phyloP scores from a whole-genome alignment of 2,888 invertebrate species.

The Hyposoter dolosus region DNA sequence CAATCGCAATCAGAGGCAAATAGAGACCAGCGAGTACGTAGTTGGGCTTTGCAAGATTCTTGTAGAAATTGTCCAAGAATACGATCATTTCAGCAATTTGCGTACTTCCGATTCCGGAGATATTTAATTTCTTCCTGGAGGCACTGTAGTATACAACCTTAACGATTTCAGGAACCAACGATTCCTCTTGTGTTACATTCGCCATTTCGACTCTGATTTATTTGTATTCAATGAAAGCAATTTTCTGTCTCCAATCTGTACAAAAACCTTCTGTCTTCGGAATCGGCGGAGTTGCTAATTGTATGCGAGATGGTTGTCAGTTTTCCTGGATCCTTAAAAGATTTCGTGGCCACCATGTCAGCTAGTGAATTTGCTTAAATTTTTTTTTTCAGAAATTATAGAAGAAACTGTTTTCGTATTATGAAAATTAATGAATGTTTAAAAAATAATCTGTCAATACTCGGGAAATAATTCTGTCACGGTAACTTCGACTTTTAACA shows the following conservation, averaged over 20 bases:
- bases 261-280: neutral
- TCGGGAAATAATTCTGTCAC: no score
- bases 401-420: no score
- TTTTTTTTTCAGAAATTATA: no score
- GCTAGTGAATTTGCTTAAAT: no score
- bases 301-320: neutral
- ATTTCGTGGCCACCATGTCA: no score
- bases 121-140: neutral
- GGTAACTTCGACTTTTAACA: no score
- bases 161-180: neutral
- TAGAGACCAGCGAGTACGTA: conserved; percentile 87
- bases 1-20: conserved; percentile 88
- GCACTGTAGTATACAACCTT: neutral
- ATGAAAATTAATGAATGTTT: no score
- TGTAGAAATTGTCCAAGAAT: conserved; percentile 73
- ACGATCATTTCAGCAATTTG: conserved; percentile 69
- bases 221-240: neutral
- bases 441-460: no score
- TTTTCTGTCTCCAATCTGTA: neutral
- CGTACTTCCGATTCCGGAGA: conserved; percentile 64
- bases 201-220: neutral
- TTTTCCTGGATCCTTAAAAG: no score
- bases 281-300: neutral
- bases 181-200: neutral
- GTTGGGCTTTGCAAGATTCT: conserved; percentile 74